These are phyloP conservation scores for Sinella curviseta DNA, from an alignment of 1,140 invertebrate species.

Conservation along the genomic window DNA sequence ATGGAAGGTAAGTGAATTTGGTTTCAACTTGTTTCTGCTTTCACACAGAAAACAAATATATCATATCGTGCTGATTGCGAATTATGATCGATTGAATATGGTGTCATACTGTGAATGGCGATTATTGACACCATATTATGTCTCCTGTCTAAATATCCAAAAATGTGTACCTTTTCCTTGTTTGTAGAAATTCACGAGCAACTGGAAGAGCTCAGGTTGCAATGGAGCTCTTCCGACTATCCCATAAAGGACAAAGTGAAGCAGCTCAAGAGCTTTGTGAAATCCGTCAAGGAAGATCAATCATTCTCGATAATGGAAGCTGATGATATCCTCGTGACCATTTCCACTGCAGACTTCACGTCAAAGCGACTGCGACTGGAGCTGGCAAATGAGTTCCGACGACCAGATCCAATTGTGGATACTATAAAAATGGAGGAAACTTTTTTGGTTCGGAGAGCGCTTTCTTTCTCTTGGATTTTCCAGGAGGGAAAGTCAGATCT, in stretches of 20 bases:
- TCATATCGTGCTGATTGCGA: no score
- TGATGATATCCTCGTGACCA: slow-evolving; percentile 21
- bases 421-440: slow-evolving; percentile 7
- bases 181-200: not conserved
- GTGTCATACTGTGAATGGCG: no score
- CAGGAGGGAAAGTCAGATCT: not conserved
- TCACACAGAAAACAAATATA: no score
- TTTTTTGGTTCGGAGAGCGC: slow-evolving; percentile 4
- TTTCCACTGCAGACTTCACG: slow-evolving; percentile 28
- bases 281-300: not conserved
- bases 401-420: slow-evolving; percentile 11
- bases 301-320: slow-evolving; percentile 16
- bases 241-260: slow-evolving; percentile 22
- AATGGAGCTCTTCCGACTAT: slow-evolving; percentile 20
- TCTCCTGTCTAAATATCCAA: not conserved
- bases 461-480: slow-evolving; percentile 15
- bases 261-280: slow-evolving; percentile 9
- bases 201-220: slow-evolving; percentile 4
- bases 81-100: no score
- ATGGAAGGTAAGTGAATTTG: not conserved
- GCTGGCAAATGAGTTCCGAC: slow-evolving; percentile 3
- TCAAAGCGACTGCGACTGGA: not conserved
- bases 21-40: no score
- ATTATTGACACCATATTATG: not conserved
- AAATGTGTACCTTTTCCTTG: not conserved